These are phyloP conservation scores for Lagria hirta DNA, from an alignment of 2,888 invertebrate species.

Conservation along the genomic window DNA sequence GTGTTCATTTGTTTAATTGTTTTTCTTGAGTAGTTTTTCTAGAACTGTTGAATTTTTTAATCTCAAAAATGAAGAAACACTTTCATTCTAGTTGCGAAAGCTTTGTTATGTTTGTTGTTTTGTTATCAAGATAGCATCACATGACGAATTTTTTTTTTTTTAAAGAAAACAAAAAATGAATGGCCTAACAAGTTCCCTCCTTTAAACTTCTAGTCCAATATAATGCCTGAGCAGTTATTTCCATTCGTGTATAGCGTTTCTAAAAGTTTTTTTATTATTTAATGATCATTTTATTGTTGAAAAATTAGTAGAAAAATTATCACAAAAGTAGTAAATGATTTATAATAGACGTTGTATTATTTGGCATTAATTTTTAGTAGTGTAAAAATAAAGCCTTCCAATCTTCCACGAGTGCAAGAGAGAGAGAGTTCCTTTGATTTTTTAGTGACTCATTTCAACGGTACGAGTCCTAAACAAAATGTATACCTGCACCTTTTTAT, in stretches of 20 bases:
- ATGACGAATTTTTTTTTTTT: slow-evolving; percentile 36
- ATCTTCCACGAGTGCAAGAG: slow-evolving; percentile 36
- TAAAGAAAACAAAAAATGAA: slow-evolving; percentile 31
- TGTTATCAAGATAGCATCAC: slow-evolving; percentile 41
- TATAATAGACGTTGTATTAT: slow-evolving; percentile 23
- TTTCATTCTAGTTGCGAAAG: too few relatives aligned
- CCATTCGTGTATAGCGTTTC: slow-evolving; percentile 40
- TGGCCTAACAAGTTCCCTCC: slow-evolving; percentile 57
- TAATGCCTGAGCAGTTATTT: slow-evolving; percentile 44
- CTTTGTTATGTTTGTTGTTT: too few relatives aligned
- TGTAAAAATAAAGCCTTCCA: slow-evolving; percentile 32
- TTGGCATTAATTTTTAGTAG: slow-evolving; percentile 20
- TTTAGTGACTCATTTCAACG: slow-evolving; percentile 36
- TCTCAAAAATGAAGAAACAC: too few relatives aligned
- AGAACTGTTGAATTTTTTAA: too few relatives aligned
- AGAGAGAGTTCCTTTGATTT: slow-evolving; percentile 42
- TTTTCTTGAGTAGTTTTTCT: too few relatives aligned
- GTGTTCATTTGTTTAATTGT: slow-evolving; percentile 38
- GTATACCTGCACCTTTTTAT: slow-evolving; percentile 43
- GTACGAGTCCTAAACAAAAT: slow-evolving; percentile 34
- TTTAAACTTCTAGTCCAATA: slow-evolving; percentile 53
- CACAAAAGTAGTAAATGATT: slow-evolving; percentile 25
- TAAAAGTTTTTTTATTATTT: slow-evolving; percentile 26
- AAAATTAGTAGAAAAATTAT: slow-evolving; percentile 29
- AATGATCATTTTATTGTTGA: slow-evolving; percentile 36